phyloP scores from a whole-genome alignment of 2,888 invertebrate species.

The Lithophane semibrunnea region DNA sequence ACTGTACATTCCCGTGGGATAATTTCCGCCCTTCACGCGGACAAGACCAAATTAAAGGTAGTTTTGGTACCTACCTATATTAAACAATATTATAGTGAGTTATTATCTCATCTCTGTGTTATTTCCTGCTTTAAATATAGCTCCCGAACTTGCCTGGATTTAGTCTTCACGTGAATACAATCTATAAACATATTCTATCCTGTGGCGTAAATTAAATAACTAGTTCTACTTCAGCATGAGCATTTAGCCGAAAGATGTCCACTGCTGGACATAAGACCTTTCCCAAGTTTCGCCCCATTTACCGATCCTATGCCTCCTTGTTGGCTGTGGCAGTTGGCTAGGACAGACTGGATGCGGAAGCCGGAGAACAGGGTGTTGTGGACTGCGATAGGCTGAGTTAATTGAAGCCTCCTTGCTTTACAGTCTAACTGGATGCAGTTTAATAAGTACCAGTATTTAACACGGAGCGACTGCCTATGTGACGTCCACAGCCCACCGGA shows the following conservation, averaged over 20 bases:
- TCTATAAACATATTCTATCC: neutral
- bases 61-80: neutral
- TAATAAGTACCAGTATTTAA: neutral
- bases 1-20: too few species aligned
- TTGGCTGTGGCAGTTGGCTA: too few species aligned
- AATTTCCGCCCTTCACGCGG: too few species aligned
- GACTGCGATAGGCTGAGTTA: too few species aligned
- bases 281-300: neutral
- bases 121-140: conserved; percentile 27
- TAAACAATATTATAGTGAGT: neutral
- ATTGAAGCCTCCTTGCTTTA: neutral
- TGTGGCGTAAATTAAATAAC: neutral
- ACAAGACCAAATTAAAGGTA: too few species aligned
- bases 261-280: neutral
- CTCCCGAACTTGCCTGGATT: neutral
- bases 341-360: too few species aligned
- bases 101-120: conserved; percentile 7
- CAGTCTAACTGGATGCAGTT: neutral
- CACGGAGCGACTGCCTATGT: neutral
- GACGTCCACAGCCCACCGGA: neutral
- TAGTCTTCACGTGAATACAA: neutral
- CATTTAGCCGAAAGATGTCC: neutral
- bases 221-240: neutral
- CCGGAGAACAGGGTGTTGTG: too few species aligned
- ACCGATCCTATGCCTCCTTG: neutral